Conservation (phyloP, 2,888 invertebrate genomes). For the Oxycera nigricornis region DNA sequence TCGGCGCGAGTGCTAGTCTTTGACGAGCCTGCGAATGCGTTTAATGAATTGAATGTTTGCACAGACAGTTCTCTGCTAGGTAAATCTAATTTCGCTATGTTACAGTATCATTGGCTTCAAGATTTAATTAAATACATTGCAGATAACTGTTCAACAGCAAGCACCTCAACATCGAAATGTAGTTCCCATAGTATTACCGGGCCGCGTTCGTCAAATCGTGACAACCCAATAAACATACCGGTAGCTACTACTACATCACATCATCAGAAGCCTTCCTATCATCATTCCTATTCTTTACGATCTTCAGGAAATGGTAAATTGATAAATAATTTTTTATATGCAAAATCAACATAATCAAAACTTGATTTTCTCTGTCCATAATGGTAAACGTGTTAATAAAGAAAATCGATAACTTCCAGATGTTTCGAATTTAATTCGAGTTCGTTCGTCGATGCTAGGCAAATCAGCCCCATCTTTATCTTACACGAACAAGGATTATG, state of each 20-base stretch:
- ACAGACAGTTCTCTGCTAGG: not conserved
- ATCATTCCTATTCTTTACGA: not conserved
- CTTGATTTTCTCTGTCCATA: not conserved
- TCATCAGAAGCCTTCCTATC: not conserved
- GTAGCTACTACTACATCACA: not conserved
- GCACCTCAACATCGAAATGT: not conserved
- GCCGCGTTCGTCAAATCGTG: not conserved
- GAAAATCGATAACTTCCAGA: slow-evolving; percentile 48
- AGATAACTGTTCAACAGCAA: not conserved
- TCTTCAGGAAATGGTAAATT: not conserved
- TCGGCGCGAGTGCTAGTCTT: not conserved
- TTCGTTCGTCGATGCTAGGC: slow-evolving; percentile 87
- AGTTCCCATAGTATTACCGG: not conserved
- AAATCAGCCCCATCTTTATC: slow-evolving; percentile 95
- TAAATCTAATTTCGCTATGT: not conserved
- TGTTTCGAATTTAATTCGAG: slow-evolving; percentile 80
- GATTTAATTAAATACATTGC: no score
- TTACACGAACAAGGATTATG: slow-evolving; percentile 52
- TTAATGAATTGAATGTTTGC: not conserved
- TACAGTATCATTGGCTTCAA: no score
- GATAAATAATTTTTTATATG: no score
- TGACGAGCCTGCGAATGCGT: not conserved
- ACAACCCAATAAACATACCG: not conserved
- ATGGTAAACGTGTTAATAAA: no score
- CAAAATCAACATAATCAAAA: not conserved